phyloP scores from a whole-genome alignment of 2,113 vertebrate species.

The Isurus oxyrinchus region DNA sequence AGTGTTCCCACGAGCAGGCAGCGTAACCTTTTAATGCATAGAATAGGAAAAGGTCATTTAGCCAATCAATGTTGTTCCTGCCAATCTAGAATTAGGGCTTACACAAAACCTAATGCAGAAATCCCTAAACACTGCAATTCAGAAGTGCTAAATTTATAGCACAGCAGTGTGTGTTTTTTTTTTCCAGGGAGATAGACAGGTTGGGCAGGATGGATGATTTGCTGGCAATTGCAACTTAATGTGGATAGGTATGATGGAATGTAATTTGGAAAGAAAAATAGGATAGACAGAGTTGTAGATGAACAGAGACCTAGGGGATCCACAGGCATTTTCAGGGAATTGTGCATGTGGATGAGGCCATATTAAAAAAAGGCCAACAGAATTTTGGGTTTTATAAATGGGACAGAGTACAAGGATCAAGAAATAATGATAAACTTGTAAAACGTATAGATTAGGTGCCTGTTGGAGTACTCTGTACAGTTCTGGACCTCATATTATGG shows the following conservation, averaged over 20 bases:
- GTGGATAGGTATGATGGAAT: background rate
- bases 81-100: background rate
- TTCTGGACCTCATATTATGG: background rate
- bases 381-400: background rate
- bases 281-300: background rate
- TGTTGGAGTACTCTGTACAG: background rate
- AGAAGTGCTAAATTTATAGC: background rate
- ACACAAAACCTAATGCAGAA: background rate
- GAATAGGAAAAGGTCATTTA: background rate
- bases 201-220: background rate
- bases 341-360: background rate
- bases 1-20: background rate
- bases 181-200: background rate
- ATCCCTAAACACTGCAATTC: background rate
- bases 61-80: background rate
- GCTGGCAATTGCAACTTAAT: background rate
- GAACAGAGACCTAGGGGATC: background rate
- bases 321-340: background rate
- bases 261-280: background rate
- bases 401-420: background rate
- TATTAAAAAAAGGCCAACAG: background rate
- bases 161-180: too few species aligned
- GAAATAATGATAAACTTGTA: background rate
- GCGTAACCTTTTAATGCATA: background rate
- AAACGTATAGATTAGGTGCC: background rate